Conservation (phyloP, 2,888 invertebrate genomes). For the Andrena dorsata region DNA sequence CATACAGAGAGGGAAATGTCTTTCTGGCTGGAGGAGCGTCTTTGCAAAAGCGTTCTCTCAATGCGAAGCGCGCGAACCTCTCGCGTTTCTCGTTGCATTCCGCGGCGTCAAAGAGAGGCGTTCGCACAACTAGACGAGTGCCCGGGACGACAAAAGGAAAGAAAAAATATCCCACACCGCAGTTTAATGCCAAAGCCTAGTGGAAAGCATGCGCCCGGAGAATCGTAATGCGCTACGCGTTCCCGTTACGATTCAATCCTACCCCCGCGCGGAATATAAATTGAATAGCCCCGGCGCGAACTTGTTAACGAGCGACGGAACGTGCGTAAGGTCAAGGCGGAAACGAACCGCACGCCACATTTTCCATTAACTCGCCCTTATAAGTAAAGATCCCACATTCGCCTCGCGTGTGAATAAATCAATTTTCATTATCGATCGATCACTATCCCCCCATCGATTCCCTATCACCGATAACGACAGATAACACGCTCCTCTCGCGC, state of each 20-base stretch:
- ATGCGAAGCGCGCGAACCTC: slow-evolving; percentile 34
- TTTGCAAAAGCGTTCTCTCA: slow-evolving; percentile 12
- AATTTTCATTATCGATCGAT: neutral
- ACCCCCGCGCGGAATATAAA: slow-evolving; percentile 55
- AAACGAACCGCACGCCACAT: slow-evolving; percentile 36
- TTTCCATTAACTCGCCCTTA: neutral
- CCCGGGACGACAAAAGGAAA: slow-evolving; percentile 10
- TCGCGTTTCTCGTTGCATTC: slow-evolving; percentile 32
- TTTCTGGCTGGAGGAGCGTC: slow-evolving; percentile 10
- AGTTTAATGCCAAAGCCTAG: slow-evolving; percentile 33
- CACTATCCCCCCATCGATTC: neutral
- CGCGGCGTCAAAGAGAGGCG: slow-evolving; percentile 43
- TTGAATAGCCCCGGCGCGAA: slow-evolving; percentile 44
- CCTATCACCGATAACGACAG: slow-evolving; percentile 10
- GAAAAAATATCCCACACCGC: slow-evolving; percentile 19
- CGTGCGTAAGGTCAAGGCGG: slow-evolving; percentile 70
- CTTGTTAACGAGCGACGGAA: slow-evolving; percentile 42
- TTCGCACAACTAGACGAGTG: slow-evolving; percentile 20
- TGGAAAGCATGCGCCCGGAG: slow-evolving; percentile 24
- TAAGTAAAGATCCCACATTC: too few relatives aligned
- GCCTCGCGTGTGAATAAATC: neutral
- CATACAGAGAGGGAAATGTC: neutral
- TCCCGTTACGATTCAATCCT: slow-evolving; percentile 58
- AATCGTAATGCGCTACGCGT: slow-evolving; percentile 49
- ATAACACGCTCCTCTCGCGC: neutral